phyloP scores from a whole-genome alignment of 2,888 invertebrate species.

The Amiota mariae region DNA sequence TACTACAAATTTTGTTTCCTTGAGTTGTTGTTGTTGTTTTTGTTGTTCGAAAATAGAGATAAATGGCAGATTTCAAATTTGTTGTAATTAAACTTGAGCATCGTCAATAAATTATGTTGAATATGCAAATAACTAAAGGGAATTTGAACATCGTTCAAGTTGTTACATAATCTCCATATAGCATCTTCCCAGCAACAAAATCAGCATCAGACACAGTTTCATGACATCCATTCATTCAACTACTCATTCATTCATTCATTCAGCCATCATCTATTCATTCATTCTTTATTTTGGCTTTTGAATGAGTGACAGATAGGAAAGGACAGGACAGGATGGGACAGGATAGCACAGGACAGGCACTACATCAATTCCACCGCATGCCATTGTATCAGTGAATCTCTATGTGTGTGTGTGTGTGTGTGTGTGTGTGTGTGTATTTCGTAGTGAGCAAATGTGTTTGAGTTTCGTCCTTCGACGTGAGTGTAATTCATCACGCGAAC shows the following conservation, averaged over 20 bases:
- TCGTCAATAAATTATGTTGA: conserved; percentile 66
- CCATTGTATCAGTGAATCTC: conserved; percentile 36
- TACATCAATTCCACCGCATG: conserved; percentile 49
- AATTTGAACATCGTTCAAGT: conserved; percentile 41
- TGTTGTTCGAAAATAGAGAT: conserved; percentile 33
- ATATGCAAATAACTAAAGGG: conserved; percentile 60
- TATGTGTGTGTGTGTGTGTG: too few relatives aligned
- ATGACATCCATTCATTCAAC: conserved; percentile 9
- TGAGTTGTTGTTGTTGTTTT: background rate
- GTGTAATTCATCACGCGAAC: conserved; percentile 68
- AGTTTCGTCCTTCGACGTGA: conserved; percentile 60
- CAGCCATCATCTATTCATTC: background rate
- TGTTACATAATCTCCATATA: conserved; percentile 41
- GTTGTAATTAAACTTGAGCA: conserved; percentile 65
- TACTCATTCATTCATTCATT: too few relatives aligned
- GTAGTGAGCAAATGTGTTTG: conserved; percentile 16
- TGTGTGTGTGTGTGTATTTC: too few relatives aligned
- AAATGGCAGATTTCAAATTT: conserved; percentile 41
- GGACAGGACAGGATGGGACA: background rate
- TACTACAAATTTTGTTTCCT: too few relatives aligned
- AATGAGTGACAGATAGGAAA: conserved; percentile 44
- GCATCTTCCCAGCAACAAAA: conserved; percentile 32
- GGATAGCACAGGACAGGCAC: conserved; percentile 47
- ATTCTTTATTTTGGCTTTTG: conserved; percentile 62
- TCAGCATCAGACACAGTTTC: background rate